Evolutionary conservation across 2,797 vertebrate genomes (phyloP).

Genomic region (Nannoperca australis): DNA sequence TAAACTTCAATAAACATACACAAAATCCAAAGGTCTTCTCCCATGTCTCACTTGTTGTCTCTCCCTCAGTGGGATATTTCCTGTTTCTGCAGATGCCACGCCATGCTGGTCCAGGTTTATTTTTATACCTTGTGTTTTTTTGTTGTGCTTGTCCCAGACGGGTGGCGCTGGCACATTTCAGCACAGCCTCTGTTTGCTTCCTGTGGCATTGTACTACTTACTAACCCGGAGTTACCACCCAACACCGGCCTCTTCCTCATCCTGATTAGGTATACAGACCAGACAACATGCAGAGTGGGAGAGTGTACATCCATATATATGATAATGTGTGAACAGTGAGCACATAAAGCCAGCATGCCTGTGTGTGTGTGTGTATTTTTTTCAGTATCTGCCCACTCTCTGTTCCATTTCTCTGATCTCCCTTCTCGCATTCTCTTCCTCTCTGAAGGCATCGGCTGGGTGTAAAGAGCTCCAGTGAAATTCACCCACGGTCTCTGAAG

Average conservation of each 20-base stretch:
- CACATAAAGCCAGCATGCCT: conserved; percentile 33
- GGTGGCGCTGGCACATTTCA: conserved; percentile 74
- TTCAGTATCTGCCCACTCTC: conserved; percentile 54
- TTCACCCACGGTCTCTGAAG: conserved; percentile 76
- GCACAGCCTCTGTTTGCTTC: conserved; percentile 73
- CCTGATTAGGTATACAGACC: conserved; percentile 45
- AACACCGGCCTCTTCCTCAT: conserved; percentile 50
- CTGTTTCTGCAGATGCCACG: conserved; percentile 66
- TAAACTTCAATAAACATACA: not conserved
- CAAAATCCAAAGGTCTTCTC: conserved; percentile 42
- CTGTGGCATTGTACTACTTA: conserved; percentile 72
- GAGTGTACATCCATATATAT: conserved; percentile 39
- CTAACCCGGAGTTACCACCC: conserved; percentile 56
- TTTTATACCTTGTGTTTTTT: conserved; percentile 65
- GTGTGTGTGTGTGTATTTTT: conserved; percentile 32
- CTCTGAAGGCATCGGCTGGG: conserved; percentile 54
- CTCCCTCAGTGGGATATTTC: conserved; percentile 57
- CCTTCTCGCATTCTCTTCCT: conserved; percentile 50
- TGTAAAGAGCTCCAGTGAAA: conserved; percentile 64
- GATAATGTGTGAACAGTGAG: conserved; percentile 41
- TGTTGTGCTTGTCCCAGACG: conserved; percentile 77
- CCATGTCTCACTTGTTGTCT: conserved; percentile 30
- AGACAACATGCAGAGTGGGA: conserved; percentile 40
- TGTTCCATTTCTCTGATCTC: conserved; percentile 65
- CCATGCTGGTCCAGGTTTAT: conserved; percentile 64